phyloP scores from a whole-genome alignment of 2,797 vertebrate species.

The Heteromormyrus szaboi region DNA sequence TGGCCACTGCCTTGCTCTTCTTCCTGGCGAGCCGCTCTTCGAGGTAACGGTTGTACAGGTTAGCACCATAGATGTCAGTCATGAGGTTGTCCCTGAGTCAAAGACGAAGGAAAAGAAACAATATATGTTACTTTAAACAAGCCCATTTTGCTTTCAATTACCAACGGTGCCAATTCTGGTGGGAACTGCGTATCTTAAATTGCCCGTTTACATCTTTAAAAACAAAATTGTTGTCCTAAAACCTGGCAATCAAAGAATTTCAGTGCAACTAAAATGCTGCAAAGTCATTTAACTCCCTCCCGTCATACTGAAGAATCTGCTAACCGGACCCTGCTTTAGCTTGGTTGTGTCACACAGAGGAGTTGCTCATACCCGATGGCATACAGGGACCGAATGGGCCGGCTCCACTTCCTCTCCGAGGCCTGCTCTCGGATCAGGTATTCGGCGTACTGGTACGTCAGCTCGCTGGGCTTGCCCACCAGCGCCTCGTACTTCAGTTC shows the following conservation, averaged over 20 bases:
- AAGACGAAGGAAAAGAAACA: background rate
- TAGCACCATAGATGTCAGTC: constrained; percentile 84
- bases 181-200: background rate
- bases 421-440: constrained; percentile 75
- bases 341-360: background rate
- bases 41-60: constrained; percentile 80
- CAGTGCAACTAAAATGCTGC: background rate
- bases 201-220: background rate
- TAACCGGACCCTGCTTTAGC: background rate
- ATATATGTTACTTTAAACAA: background rate
- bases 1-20: constrained; percentile 38
- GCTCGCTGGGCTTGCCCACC: constrained; percentile 77
- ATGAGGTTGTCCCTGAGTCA: constrained; percentile 75
- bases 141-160: background rate
- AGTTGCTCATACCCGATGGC: constrained; percentile 65
- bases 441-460: constrained; percentile 80
- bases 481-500: constrained; percentile 73
- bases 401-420: constrained; percentile 53
- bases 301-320: background rate
- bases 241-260: background rate
- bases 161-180: background rate
- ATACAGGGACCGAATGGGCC: constrained; percentile 62
- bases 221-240: background rate
- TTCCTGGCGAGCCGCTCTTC: constrained; percentile 44
- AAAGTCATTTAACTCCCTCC: background rate